A percentile compares a stretch with the other conserved stretches of the same genome.
Conservation (phyloP, 2,113 vertebrate genomes). For the Dicerorhinus sumatrensis region DNA sequence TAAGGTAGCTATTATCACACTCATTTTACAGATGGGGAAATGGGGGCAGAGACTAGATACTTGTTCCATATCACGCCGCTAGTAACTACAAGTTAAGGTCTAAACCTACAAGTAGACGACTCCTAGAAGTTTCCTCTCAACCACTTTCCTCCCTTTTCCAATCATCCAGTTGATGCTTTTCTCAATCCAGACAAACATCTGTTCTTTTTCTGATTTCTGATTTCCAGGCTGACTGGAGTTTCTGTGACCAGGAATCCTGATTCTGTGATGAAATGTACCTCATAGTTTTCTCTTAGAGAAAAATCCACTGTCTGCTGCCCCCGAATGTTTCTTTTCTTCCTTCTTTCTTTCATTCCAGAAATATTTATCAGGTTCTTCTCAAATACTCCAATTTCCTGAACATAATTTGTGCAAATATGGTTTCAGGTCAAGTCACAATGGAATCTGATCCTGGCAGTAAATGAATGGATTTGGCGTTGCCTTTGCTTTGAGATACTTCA, state of each 20-base stretch:
- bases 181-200: background rate
- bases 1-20: background rate
- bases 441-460: background rate
- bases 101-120: background rate
- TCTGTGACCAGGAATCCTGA: background rate
- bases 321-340: background rate
- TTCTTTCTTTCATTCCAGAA: background rate
- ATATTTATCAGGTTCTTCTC: conserved; percentile 59
- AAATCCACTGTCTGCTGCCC: background rate
- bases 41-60: background rate
- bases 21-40: background rate
- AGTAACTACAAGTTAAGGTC: background rate
- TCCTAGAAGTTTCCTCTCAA: background rate
- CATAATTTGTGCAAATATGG: conserved; percentile 66
- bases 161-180: background rate
- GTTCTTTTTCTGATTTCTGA: background rate
- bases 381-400: conserved; percentile 69
- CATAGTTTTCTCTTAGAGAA: background rate
- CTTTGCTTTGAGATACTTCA: too few relatives aligned
- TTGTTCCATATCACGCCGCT: background rate
- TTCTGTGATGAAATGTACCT: background rate
- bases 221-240: background rate
- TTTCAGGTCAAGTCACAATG: background rate
- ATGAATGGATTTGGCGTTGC: too few relatives aligned
- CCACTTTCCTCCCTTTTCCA: background rate